Percentiles rank a stretch among this genome's conserved stretches.
Evolutionary conservation across 2,797 vertebrate genomes (phyloP).

Genomic region (Dermochelys coriacea): DNA sequence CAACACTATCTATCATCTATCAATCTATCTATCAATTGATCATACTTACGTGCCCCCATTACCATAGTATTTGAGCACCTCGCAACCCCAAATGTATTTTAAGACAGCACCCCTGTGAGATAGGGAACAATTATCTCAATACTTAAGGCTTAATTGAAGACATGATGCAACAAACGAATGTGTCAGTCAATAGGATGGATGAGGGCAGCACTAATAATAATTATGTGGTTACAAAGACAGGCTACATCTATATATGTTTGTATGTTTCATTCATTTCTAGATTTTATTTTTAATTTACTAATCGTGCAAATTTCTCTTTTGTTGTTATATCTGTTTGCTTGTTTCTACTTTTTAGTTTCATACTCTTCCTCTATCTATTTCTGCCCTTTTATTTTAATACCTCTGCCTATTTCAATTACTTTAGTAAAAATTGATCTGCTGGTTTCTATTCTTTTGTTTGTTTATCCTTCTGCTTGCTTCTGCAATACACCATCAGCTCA

Average conservation of each 20-base stretch:
- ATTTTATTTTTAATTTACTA: neutral
- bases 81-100: neutral
- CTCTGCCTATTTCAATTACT: neutral
- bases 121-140: neutral
- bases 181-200: neutral
- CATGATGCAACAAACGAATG: accelerated
- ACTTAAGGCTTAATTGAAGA: neutral
- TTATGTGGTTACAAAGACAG: neutral
- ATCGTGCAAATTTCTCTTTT: neutral
- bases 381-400: neutral
- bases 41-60: neutral
- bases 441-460: neutral
- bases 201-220: neutral
- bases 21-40: neutral
- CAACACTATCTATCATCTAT: neutral
- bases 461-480: neutral
- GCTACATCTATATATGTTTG: neutral
- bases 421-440: neutral
- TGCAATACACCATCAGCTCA: neutral
- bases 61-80: neutral
- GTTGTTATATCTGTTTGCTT: neutral
- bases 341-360: neutral
- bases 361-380: neutral
- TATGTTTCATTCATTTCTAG: neutral
- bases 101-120: no score